Conservation (phyloP, 1,140 invertebrate species). For the Cherax quadricarinatus region DNA sequence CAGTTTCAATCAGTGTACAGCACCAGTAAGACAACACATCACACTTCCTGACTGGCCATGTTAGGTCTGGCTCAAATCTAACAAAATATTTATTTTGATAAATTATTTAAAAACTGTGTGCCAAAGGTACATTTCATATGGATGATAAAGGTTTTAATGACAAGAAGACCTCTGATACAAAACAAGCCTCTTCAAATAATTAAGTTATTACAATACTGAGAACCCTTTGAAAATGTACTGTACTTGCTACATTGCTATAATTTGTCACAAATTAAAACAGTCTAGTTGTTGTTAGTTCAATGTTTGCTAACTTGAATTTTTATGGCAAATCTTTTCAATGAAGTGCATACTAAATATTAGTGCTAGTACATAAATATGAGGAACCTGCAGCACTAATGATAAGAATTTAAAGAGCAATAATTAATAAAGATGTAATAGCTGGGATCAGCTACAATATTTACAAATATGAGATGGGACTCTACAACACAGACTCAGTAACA, state of each 20-base stretch:
- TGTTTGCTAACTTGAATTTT: background rate
- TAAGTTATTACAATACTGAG: background rate
- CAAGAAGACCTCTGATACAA: background rate
- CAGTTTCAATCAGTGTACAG: background rate
- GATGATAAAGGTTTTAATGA: background rate
- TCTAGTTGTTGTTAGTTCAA: too few relatives aligned
- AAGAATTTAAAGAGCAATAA: background rate
- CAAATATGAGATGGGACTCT: background rate
- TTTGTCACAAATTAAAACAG: too few relatives aligned
- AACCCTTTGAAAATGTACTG: background rate
- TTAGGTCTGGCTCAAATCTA: background rate
- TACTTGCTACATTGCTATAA: background rate
- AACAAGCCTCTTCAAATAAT: background rate
- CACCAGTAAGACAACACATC: background rate
- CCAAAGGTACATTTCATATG: background rate
- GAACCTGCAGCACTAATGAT: background rate
- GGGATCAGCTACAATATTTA: conserved; percentile 3
- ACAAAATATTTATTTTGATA: background rate
- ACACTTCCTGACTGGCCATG: background rate
- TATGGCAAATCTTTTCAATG: background rate
- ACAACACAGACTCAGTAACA: background rate
- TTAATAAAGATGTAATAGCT: background rate
- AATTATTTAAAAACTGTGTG: background rate
- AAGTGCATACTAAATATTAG: background rate
- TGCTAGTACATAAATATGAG: background rate